These are phyloP conservation scores for Eustalomyia histrio DNA, from an alignment of 2,888 invertebrate species.

Conservation along the genomic window DNA sequence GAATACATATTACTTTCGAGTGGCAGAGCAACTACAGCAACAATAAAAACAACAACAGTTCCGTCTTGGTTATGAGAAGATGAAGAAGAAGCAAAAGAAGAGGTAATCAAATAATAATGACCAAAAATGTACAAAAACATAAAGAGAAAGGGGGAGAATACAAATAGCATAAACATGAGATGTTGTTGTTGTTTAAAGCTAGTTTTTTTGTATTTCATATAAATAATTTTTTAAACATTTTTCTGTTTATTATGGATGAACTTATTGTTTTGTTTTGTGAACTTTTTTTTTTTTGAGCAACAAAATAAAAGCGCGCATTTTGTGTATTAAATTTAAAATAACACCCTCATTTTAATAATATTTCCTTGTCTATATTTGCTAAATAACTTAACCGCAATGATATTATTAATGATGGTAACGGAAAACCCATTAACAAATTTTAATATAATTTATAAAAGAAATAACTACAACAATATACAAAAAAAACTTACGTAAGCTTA, in stretches of 20 bases:
- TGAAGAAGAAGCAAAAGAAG: constrained; percentile 29
- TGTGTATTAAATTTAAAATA: constrained; percentile 10
- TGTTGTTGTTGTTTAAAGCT: constrained; percentile 42
- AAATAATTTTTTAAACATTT: not conserved
- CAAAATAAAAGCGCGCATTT: constrained; percentile 60
- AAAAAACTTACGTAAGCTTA: constrained; percentile 64
- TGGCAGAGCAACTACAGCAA: constrained; percentile 10
- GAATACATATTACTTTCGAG: constrained; percentile 29
- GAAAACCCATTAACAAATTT: not conserved
- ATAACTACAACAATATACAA: constrained; percentile 12
- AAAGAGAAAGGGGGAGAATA: constrained; percentile 34
- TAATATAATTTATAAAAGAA: constrained; percentile 1
- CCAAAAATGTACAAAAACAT: constrained; percentile 26
- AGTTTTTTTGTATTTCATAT: not conserved
- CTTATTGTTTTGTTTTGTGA: constrained; percentile 47
- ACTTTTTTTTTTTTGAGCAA: constrained; percentile 11
- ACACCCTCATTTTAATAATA: constrained; percentile 6
- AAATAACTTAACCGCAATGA: not conserved
- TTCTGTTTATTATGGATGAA: constrained; percentile 45
- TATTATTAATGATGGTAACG: not conserved
- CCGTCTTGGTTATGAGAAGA: constrained; percentile 50
- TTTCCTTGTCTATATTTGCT: not conserved
- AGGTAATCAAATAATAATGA: constrained; percentile 45
- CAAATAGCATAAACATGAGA: constrained; percentile 37
- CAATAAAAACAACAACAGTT: constrained; percentile 52